Base-by-base conservation (phyloP, 1,140 invertebrate species). In the Charaxes varanes region DNA sequence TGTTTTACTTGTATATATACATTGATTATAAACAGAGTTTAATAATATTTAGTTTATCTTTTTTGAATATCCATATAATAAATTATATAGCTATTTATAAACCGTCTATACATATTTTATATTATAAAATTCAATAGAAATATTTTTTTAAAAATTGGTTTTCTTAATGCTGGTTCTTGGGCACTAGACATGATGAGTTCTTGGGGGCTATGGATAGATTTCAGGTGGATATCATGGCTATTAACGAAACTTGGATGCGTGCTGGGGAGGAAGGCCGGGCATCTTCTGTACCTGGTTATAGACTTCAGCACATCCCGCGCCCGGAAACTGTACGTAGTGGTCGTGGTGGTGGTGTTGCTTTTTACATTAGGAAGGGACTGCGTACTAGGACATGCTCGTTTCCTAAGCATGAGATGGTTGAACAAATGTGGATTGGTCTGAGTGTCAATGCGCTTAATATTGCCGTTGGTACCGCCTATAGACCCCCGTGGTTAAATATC, bases 401-500 rank as follows among this genome's bases (percentile, higher is more conserved):
- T 3, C 22, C 22, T 24, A 3, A 4, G 3, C 22, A 24, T n/a
- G 22, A 24, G 3, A 4, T 8, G 3, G 22, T 24, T 4, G 22
- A 24, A n/a, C 22, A 24, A n/a, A 24, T 24, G 22, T 24, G 22
- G 22, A 24, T 24, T 24, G 10, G 3, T 8, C 3, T 24, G n/a
- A 24, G 10, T 24, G 22, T 24, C 4, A 24, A 24, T 8, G 5
- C 22, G 4, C n/a, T n/a, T 8, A 24, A 24, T 7, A 24, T 24
- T 6, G 22, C 22, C 3, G 10, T 24, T 7, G 22, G 22, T 24
- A 24, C 22, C 3, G 22, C 22, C 3, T 24, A 24, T 8, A 24
- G 22, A n/a, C 22, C 22, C 2, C 22, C 22, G n/a, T 24, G 22
- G 22, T 24, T 24, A 24, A 45, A 30, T 18, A 21, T 19, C 4